Percentiles rank a stretch among this genome's conserved stretches.
Evolutionary conservation across 2,113 vertebrate species (phyloP).

Genomic region (Rhombomys opimus): DNA sequence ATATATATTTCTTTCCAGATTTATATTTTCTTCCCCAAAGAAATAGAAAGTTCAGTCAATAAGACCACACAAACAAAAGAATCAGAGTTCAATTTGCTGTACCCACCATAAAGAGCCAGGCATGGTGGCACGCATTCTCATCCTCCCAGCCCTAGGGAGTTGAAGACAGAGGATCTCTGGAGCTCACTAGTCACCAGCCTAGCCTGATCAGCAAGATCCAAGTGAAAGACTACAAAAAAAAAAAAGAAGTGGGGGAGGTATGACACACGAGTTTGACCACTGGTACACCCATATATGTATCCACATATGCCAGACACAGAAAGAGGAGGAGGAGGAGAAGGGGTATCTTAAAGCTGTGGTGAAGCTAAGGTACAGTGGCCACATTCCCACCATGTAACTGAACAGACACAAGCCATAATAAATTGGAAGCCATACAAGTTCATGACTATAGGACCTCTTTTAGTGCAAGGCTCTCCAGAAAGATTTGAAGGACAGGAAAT

Average conservation of each 20-base stretch:
- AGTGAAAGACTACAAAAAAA: neutral
- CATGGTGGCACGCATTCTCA: neutral
- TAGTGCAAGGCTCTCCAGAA: neutral
- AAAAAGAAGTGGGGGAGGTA: too few relatives aligned
- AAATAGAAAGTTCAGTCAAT: neutral
- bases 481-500: neutral
- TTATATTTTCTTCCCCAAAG: neutral
- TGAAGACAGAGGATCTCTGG: neutral
- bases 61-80: neutral
- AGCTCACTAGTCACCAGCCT: neutral
- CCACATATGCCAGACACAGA: neutral
- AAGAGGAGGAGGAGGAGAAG: neutral
- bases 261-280: neutral
- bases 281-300: neutral
- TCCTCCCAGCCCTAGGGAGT: neutral
- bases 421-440: neutral
- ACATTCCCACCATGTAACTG: neutral
- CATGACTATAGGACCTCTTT: neutral
- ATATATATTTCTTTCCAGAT: neutral
- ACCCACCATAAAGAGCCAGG: neutral
- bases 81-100: neutral
- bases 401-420: neutral
- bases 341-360: neutral
- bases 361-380: neutral
- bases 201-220: neutral